These are phyloP conservation scores for Spatulosminthurus flaviceps DNA, from an alignment of 2,888 invertebrate genomes.

Conservation along the genomic window DNA sequence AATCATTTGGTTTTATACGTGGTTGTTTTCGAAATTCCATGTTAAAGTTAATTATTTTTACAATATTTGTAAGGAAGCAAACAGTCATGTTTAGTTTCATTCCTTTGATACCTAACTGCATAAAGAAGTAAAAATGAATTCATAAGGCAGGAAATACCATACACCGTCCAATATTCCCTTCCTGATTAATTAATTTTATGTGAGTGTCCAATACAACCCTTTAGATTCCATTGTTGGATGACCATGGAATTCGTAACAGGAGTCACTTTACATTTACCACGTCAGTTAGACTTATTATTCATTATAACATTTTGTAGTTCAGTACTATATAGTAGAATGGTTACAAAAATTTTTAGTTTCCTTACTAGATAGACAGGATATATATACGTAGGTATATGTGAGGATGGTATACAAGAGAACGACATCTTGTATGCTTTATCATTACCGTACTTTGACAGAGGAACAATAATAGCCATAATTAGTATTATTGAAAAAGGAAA, in stretches of 20 bases:
- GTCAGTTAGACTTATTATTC: too few species aligned
- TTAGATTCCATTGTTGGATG: slow-evolving; percentile 8
- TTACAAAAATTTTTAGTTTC: too few species aligned
- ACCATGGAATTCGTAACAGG: neutral
- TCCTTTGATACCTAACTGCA: too few species aligned
- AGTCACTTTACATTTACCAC: neutral
- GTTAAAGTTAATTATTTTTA: too few species aligned
- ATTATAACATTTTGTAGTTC: too few species aligned
- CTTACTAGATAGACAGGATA: too few species aligned
- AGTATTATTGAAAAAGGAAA: neutral
- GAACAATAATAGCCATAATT: neutral
- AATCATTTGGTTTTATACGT: too few species aligned
- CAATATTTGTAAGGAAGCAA: too few species aligned
- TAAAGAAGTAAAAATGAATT: neutral
- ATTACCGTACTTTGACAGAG: neutral
- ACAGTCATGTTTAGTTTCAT: neutral
- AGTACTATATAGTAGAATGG: too few species aligned
- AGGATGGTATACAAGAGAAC: neutral
- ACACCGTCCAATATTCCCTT: neutral
- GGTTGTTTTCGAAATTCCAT: too few species aligned
- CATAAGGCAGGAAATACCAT: neutral
- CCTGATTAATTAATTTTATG: neutral
- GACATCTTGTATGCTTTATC: neutral
- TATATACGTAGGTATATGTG: too few species aligned
- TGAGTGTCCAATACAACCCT: neutral